Evolutionary conservation across 2,888 invertebrate species (phyloP).

Genomic region (Carcina quercana): DNA sequence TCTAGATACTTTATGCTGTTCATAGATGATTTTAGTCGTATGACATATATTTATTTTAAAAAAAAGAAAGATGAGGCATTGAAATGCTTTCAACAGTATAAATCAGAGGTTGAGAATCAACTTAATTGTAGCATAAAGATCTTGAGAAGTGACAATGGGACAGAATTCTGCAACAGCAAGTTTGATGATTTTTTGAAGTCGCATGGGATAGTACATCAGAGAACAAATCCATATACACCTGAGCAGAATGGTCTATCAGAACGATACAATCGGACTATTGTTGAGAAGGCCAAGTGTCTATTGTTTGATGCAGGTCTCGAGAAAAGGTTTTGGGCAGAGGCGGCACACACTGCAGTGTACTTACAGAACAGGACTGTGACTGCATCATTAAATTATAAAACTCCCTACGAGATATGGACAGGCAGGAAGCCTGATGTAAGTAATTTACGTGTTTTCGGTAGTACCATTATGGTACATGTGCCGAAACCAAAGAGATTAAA

Average conservation of each 20-base stretch:
- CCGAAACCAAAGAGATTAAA: conserved; percentile 12
- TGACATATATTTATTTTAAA: conserved; percentile 9
- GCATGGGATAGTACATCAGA: neutral
- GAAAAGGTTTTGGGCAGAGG: neutral
- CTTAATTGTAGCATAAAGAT: conserved; percentile 5
- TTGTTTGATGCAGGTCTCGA: neutral
- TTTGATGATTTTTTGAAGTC: conserved; percentile 1
- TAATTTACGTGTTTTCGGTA: conserved; percentile 11
- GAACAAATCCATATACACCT: neutral
- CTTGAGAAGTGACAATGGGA: conserved; percentile 8
- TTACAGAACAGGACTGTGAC: neutral
- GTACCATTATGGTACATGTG: conserved; percentile 14
- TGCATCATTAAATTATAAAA: neutral
- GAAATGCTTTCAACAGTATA: conserved; percentile 10
- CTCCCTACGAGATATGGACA: neutral
- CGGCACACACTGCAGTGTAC: neutral
- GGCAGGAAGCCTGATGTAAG: neutral
- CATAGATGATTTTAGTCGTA: conserved; percentile 25
- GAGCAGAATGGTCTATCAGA: neutral
- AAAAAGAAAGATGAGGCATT: conserved; percentile 9
- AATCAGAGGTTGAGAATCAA: conserved; percentile 10
- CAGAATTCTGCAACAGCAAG: conserved; percentile 14
- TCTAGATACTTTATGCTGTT: conserved; percentile 17
- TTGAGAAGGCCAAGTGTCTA: conserved; percentile 12
- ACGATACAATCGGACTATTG: conserved; percentile 13